phyloP scores from a whole-genome alignment of 2,797 vertebrate species.

The Diglossa cyanea region DNA sequence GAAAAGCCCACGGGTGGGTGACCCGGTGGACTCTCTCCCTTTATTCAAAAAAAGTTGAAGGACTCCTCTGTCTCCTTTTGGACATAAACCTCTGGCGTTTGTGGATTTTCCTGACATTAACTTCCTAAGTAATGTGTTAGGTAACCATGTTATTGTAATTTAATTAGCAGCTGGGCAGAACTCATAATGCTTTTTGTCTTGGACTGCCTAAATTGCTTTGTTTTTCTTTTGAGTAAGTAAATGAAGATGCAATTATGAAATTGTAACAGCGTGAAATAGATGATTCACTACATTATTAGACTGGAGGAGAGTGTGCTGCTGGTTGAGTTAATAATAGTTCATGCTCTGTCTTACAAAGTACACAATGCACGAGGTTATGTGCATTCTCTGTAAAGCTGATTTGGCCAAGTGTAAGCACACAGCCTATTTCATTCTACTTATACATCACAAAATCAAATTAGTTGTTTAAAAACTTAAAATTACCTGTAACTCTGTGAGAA shows the following conservation, averaged over 20 bases:
- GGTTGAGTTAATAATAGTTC: not conserved
- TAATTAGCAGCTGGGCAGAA: not conserved
- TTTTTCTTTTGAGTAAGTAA: not conserved
- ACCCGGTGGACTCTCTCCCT: not conserved
- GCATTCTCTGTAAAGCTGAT: not conserved
- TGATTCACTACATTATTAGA: not conserved
- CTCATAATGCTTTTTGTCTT: not conserved
- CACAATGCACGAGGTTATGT: not conserved
- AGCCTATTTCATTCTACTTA: not conserved
- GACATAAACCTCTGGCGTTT: not conserved
- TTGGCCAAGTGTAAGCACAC: not conserved
- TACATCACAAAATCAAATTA: not conserved
- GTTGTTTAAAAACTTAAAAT: not conserved
- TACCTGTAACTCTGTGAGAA: not conserved
- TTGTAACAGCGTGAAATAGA: not conserved
- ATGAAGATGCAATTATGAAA: not conserved
- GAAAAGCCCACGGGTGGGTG: rapidly evolving
- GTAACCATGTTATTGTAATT: not conserved
- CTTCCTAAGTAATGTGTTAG: not conserved
- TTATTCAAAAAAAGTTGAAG: not conserved
- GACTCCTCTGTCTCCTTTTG: not conserved
- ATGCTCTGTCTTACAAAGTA: not conserved
- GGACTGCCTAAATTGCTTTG: not conserved
- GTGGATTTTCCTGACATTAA: not conserved
- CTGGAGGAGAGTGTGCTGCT: not conserved